Percentiles rank a stretch among this genome's conserved stretches.
These are phyloP conservation scores for Lithobates pipiens DNA, from an alignment of 2,797 vertebrate genomes.

Conservation along the genomic window DNA sequence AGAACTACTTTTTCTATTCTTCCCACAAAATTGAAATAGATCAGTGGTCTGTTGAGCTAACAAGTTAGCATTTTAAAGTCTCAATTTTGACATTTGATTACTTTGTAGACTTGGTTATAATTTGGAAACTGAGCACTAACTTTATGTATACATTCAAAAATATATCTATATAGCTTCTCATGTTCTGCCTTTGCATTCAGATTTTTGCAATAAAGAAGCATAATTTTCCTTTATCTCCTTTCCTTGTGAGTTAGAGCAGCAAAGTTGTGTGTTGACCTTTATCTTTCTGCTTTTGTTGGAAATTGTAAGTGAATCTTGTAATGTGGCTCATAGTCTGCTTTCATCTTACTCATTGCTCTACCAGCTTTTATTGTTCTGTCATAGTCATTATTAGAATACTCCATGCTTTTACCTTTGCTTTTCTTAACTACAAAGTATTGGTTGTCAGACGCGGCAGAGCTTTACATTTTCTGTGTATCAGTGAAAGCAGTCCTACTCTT, in stretches of 20 bases:
- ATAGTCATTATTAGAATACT: constrained; percentile 36
- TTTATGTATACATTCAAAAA: constrained; percentile 33
- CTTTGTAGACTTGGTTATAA: background rate
- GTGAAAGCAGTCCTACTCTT: constrained; percentile 38
- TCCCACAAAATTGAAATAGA: background rate
- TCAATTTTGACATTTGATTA: background rate
- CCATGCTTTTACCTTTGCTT: constrained; percentile 51
- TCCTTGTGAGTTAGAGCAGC: constrained; percentile 36
- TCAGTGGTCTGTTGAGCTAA: background rate
- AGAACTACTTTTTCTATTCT: background rate
- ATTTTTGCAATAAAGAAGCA: constrained; percentile 28
- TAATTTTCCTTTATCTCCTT: constrained; percentile 46
- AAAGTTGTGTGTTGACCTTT: constrained; percentile 53
- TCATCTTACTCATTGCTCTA: constrained; percentile 51
- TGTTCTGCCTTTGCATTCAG: constrained; percentile 34
- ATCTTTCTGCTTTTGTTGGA: constrained; percentile 52
- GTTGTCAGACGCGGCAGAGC: constrained; percentile 31
- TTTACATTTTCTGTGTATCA: constrained; percentile 38
- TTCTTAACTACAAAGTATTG: constrained; percentile 56
- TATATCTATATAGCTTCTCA: constrained; percentile 33
- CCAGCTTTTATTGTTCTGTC: constrained; percentile 52
- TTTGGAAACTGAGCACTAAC: constrained; percentile 7
- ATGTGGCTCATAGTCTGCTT: constrained; percentile 49
- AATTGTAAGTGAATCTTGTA: constrained; percentile 56
- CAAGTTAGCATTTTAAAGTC: constrained; percentile 6